A percentile compares a stretch with the other conserved stretches of the same genome.
These are phyloP conservation scores for Stratiomys singularior DNA, from an alignment of 2,888 invertebrate genomes.

Conservation along the genomic window DNA sequence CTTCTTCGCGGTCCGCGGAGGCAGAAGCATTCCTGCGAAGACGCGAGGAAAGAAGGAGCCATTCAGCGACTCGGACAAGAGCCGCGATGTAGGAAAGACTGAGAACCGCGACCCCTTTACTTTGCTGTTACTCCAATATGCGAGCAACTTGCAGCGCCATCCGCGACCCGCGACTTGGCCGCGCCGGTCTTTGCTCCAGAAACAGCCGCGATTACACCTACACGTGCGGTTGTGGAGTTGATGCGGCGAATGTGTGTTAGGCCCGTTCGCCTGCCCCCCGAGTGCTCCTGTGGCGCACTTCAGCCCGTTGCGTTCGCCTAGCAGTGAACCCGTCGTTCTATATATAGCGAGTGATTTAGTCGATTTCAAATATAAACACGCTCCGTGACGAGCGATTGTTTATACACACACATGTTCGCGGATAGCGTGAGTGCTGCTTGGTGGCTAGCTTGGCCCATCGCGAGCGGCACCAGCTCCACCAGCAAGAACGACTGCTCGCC, in stretches of 20 bases:
- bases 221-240: slow-evolving; percentile 18
- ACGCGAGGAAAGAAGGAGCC: no score
- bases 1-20: no score
- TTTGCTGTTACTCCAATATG: background rate
- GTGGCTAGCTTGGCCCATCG: background rate
- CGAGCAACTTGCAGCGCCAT: slow-evolving; percentile 2
- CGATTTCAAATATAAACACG: slow-evolving; percentile 35
- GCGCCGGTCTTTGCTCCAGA: slow-evolving; percentile 36
- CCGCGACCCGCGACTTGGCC: background rate
- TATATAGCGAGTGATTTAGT: slow-evolving; percentile 45
- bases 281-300: background rate
- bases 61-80: no score
- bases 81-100: no score
- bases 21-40: no score
- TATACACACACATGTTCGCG: slow-evolving; percentile 10
- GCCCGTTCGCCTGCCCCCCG: background rate
- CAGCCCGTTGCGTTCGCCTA: background rate
- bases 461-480: no score
- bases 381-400: slow-evolving; percentile 37
- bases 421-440: background rate
- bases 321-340: slow-evolving; percentile 24
- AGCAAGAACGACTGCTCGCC: no score
- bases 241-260: background rate
- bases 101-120: background rate
- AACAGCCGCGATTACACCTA: slow-evolving; percentile 30